These are phyloP conservation scores for Barbus barbus DNA, from an alignment of 2,113 vertebrate species.

Conservation along the genomic window DNA sequence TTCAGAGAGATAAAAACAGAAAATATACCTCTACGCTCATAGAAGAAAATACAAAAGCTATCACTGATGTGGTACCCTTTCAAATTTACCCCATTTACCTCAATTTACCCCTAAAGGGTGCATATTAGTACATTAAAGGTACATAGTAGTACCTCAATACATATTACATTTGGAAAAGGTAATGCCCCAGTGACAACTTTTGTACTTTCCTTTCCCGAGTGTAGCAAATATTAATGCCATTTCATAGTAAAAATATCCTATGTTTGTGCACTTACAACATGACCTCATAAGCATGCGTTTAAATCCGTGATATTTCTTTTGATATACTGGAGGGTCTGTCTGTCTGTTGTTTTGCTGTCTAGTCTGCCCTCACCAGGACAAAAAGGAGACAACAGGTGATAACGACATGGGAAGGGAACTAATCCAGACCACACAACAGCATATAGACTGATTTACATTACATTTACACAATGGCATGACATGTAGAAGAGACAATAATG, in stretches of 20 bases:
- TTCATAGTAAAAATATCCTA: neutral
- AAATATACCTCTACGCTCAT: neutral
- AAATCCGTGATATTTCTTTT: neutral
- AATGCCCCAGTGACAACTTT: neutral
- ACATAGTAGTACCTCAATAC: neutral
- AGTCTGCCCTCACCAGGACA: slow-evolving; percentile 37
- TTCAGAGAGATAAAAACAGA: neutral
- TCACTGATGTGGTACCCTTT: neutral
- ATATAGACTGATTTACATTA: neutral
- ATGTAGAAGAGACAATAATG: neutral
- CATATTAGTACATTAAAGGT: neutral
- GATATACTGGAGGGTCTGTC: neutral
- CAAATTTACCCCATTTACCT: neutral
- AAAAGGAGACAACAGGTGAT: slow-evolving; percentile 32
- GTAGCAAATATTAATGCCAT: neutral
- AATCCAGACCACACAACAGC: neutral
- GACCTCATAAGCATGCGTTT: too few relatives aligned
- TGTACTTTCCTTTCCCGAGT: neutral
- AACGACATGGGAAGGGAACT: neutral
- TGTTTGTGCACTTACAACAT: neutral
- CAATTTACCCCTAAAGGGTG: neutral
- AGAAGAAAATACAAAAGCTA: neutral
- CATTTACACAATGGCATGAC: neutral
- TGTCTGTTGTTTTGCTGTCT: neutral
- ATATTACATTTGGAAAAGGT: too few relatives aligned